Percentiles rank a stretch among this genome's conserved stretches.
Evolutionary conservation across 1,140 invertebrate genomes (phyloP).

Genomic region (Lepidurus packardi): DNA sequence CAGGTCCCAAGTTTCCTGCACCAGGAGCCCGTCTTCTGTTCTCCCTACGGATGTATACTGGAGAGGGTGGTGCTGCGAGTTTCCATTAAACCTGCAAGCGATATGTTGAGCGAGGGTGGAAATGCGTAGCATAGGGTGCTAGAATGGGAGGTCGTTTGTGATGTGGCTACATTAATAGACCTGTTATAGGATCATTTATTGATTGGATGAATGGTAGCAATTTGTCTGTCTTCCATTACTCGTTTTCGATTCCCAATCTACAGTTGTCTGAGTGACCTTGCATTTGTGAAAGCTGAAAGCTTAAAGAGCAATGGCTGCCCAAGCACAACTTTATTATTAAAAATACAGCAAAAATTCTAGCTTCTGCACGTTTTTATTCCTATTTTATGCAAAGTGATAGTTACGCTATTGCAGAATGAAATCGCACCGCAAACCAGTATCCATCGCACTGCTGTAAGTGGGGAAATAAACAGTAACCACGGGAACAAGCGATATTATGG

Average conservation of each 20-base stretch:
- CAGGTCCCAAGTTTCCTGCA: background rate
- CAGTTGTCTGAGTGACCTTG: too few relatives aligned
- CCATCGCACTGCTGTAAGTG: too few relatives aligned
- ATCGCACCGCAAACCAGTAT: too few relatives aligned
- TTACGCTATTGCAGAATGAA: too few relatives aligned
- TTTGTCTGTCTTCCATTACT: background rate
- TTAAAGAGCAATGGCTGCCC: too few relatives aligned
- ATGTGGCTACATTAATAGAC: constrained; percentile 13
- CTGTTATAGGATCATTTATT: constrained; percentile 14
- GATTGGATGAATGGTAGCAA: background rate
- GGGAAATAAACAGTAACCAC: too few relatives aligned
- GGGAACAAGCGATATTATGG: too few relatives aligned
- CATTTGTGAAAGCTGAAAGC: too few relatives aligned
- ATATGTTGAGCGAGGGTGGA: background rate
- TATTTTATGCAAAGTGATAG: too few relatives aligned
- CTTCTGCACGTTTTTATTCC: too few relatives aligned
- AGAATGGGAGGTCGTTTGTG: background rate
- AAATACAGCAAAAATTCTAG: too few relatives aligned
- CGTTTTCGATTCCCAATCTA: background rate
- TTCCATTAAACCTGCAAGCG: constrained; percentile 1
- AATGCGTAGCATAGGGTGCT: background rate
- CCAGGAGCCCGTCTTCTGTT: background rate
- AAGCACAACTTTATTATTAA: too few relatives aligned
- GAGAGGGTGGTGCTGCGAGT: background rate
- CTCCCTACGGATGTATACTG: background rate